phyloP scores from a whole-genome alignment of 2,888 invertebrate species.

The Cryptophagus acutangulus region DNA sequence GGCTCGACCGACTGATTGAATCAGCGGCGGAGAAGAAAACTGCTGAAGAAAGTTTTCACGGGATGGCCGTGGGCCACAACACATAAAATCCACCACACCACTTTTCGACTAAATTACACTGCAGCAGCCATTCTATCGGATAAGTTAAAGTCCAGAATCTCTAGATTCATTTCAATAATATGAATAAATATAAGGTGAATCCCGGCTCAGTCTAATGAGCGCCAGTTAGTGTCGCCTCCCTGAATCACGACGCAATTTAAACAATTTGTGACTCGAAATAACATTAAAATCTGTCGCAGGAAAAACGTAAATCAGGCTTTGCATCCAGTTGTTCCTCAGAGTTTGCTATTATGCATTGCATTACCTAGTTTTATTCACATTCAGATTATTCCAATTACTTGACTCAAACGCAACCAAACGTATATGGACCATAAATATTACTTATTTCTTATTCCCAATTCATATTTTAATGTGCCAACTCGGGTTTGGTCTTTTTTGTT shows the following conservation, averaged over 20 bases:
- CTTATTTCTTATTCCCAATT: too few relatives aligned
- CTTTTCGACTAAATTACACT: conserved; percentile 21
- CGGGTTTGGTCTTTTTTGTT: too few relatives aligned
- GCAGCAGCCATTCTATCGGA: conserved; percentile 19
- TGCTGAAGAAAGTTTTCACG: too few relatives aligned
- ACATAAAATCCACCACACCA: conserved; percentile 3
- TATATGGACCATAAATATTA: too few relatives aligned
- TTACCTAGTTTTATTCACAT: conserved; percentile 16
- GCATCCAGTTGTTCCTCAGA: conserved; percentile 41
- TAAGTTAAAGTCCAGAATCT: conserved; percentile 30
- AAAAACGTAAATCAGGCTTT: conserved; percentile 52
- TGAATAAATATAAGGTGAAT: conserved; percentile 51
- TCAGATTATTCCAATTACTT: conserved; percentile 13
- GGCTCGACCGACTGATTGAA: too few relatives aligned
- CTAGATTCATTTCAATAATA: conserved; percentile 49
- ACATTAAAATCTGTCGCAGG: conserved; percentile 51
- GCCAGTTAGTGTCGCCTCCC: conserved; percentile 49
- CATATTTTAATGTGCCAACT: too few relatives aligned
- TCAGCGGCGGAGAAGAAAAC: too few relatives aligned
- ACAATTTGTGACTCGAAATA: conserved; percentile 54
- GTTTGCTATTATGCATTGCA: too few relatives aligned
- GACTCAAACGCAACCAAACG: too few relatives aligned
- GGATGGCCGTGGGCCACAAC: too few relatives aligned
- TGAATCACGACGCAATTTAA: conserved; percentile 54
- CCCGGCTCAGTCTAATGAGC: conserved; percentile 48